Percentiles rank a stretch among this genome's conserved stretches.
Evolutionary conservation across 2,113 vertebrate genomes (phyloP).

Genomic region (Rhegmatorhina hoffmannsi): DNA sequence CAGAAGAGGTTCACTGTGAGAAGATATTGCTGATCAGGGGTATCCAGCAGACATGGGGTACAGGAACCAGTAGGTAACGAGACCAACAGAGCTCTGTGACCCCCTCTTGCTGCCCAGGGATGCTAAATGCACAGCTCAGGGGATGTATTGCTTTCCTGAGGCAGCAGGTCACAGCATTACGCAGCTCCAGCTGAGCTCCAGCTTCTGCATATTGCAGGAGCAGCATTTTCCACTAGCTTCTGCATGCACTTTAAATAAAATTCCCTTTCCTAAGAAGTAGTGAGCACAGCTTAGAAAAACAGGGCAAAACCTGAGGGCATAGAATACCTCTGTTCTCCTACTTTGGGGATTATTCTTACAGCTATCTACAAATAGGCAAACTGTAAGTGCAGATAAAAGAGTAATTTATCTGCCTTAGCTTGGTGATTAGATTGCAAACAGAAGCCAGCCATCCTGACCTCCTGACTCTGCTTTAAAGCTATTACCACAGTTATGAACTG

Average conservation of each 20-base stretch:
- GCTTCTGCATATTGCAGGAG: not conserved
- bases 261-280: not conserved
- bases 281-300: not conserved
- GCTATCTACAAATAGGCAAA: not conserved
- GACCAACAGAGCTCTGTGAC: not conserved
- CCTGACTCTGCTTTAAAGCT: not conserved
- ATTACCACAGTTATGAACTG: not conserved
- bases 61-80: not conserved
- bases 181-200: not conserved
- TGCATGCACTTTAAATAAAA: not conserved
- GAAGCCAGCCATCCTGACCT: not conserved
- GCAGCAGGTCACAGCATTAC: not conserved
- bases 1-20: not conserved
- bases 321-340: not conserved
- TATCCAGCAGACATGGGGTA: not conserved
- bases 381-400: not conserved
- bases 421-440: not conserved
- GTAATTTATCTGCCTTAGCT: not conserved
- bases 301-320: not conserved
- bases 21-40: not conserved
- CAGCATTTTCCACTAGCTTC: not conserved
- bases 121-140: fast-evolving
- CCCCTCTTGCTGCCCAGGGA: not conserved
- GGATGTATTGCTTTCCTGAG: fast-evolving
- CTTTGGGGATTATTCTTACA: not conserved